phyloP scores from a whole-genome alignment of 2,797 vertebrate species.

The Thripadectes ignobilis region DNA sequence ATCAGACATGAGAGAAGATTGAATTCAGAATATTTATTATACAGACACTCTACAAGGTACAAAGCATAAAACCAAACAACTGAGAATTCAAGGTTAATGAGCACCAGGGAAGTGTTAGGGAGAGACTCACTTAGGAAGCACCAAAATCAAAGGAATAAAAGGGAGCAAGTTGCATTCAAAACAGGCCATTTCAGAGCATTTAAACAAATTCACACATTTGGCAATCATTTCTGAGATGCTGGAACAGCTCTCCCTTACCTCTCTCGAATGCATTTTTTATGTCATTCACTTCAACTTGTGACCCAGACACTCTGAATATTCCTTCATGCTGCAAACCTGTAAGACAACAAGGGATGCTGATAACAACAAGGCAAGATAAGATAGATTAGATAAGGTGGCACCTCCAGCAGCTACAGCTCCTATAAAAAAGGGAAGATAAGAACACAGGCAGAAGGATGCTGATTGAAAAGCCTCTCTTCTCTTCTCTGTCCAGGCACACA shows the following conservation, averaged over 20 bases:
- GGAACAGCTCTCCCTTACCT: constrained; percentile 76
- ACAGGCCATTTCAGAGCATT: not conserved
- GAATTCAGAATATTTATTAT: constrained; percentile 13
- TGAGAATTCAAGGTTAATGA: constrained; percentile 1
- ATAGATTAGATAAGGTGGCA: not conserved
- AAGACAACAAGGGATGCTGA: not conserved
- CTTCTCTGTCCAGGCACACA: not conserved
- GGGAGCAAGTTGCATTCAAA: not conserved
- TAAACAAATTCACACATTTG: not conserved
- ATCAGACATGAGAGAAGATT: not conserved
- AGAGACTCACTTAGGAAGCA: not conserved
- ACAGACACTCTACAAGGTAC: not conserved
- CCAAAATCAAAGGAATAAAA: not conserved
- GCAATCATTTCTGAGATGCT: fast-evolving
- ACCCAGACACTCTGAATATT: constrained; percentile 97
- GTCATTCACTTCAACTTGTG: constrained; percentile 98
- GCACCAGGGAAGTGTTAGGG: not conserved
- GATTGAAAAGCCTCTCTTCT: not conserved
- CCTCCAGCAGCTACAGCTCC: not conserved
- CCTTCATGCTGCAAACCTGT: constrained; percentile 94
- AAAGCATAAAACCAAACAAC: not conserved
- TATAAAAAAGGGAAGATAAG: fast-evolving
- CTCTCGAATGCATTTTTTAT: constrained; percentile 99
- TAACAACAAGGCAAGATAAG: not conserved
- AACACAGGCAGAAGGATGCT: not conserved